Conservation (phyloP, 1,140 invertebrate genomes). For the Macrosteles quadrilineatus region DNA sequence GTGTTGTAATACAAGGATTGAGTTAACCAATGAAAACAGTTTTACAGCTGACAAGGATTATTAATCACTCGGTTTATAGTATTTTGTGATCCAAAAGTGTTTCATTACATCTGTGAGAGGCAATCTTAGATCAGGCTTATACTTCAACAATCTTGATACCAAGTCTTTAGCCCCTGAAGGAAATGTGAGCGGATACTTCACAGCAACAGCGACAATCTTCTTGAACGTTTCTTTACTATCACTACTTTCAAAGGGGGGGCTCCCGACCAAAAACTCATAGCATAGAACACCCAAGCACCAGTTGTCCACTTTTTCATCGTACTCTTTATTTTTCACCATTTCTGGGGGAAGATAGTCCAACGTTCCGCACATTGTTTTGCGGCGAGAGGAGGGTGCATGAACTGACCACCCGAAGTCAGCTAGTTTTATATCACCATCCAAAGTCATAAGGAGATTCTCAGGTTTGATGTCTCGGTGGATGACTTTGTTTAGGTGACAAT, state of each 20-base stretch:
- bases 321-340: slow-evolving; percentile 77
- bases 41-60: no score
- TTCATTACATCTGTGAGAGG: slow-evolving; percentile 70
- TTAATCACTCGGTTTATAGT: not conserved
- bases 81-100: slow-evolving; percentile 74
- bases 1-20: no score
- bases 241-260: slow-evolving; percentile 88
- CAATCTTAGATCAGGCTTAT: slow-evolving; percentile 59
- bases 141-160: slow-evolving; percentile 63
- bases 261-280: slow-evolving; percentile 93
- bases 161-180: slow-evolving; percentile 76
- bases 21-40: no score
- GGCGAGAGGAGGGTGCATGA: slow-evolving; percentile 81
- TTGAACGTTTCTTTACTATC: slow-evolving; percentile 77
- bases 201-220: slow-evolving; percentile 72
- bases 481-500: slow-evolving; percentile 86
- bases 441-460: slow-evolving; percentile 84
- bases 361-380: slow-evolving; percentile 91
- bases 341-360: slow-evolving; percentile 93
- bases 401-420: slow-evolving; percentile 98
- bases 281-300: slow-evolving; percentile 93
- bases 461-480: slow-evolving; percentile 93
- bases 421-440: slow-evolving; percentile 79
- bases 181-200: slow-evolving; percentile 74
- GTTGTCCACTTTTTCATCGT: slow-evolving; percentile 79